Evolutionary conservation across 1,140 invertebrate species (phyloP).

Genomic region (Hermatobates lingyangjiaoensis): DNA sequence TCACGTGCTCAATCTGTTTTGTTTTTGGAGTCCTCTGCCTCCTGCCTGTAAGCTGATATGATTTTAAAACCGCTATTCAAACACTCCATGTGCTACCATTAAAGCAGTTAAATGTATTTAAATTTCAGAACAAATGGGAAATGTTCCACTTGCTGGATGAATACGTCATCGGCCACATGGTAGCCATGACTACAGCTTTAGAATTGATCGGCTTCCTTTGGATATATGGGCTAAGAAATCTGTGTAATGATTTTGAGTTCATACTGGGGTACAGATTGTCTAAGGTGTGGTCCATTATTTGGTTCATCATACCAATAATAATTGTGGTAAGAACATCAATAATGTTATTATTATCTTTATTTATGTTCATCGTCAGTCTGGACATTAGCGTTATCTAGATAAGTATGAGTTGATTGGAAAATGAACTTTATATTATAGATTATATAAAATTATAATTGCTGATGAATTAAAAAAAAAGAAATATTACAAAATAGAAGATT

Average conservation of each 20-base stretch:
- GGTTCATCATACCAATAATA: slow-evolving; percentile 26
- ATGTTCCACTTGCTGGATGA: slow-evolving; percentile 29
- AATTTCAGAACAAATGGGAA: slow-evolving; percentile 16
- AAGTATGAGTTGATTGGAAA: neutral
- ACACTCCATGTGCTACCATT: neutral
- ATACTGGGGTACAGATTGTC: slow-evolving; percentile 28
- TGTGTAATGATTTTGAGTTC: slow-evolving; percentile 33
- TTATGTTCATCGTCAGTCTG: neutral
- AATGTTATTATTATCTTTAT: neutral
- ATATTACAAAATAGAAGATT: no score
- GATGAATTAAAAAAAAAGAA: no score
- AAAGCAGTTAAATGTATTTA: neutral
- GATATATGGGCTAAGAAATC: slow-evolving; percentile 29
- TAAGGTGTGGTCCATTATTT: slow-evolving; percentile 26
- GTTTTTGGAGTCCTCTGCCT: slow-evolving; percentile 21
- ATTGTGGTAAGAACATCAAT: slow-evolving; percentile 20
- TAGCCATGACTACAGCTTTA: slow-evolving; percentile 25
- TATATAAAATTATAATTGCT: neutral
- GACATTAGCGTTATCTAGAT: neutral
- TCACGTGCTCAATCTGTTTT: slow-evolving; percentile 21
- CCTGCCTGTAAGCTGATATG: slow-evolving; percentile 18
- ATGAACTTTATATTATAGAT: neutral
- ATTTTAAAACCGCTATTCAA: neutral
- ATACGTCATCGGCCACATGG: slow-evolving; percentile 29
- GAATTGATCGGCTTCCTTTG: slow-evolving; percentile 28